A percentile compares a stretch with the other conserved stretches of the same genome.
Evolutionary conservation across 2,888 invertebrate species (phyloP).

Genomic region (Carpatolechia fugitivella): DNA sequence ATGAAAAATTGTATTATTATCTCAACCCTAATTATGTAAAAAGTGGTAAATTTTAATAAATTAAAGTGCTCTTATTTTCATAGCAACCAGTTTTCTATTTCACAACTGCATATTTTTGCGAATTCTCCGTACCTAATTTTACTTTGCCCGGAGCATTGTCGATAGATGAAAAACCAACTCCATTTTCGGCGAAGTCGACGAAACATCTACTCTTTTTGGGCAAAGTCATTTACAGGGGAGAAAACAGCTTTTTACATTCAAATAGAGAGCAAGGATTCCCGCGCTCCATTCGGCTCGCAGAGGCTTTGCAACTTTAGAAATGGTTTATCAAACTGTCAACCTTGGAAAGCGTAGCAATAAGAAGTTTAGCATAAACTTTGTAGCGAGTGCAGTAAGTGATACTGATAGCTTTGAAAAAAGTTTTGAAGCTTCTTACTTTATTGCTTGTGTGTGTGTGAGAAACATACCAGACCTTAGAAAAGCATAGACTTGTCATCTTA

Average conservation of each 20-base stretch:
- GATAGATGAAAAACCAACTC: conserved; percentile 11
- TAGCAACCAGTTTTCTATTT: not conserved
- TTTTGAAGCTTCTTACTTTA: not conserved
- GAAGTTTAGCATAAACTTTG: conserved; percentile 8
- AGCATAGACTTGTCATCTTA: no score
- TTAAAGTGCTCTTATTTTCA: no score
- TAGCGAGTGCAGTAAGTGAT: conserved; percentile 1
- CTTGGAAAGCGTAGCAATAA: conserved; percentile 11
- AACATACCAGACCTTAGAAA: no score
- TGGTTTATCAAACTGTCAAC: conserved; percentile 18
- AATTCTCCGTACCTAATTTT: not conserved
- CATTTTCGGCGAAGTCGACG: conserved; percentile 8
- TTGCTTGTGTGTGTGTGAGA: no score
- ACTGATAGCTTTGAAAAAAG: not conserved
- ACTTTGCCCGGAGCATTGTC: conserved; percentile 6
- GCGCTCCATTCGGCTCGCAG: not conserved
- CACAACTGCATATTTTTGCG: no score
- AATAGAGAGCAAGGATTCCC: conserved; percentile 9
- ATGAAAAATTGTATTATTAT: no score
- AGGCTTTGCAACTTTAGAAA: conserved; percentile 13
- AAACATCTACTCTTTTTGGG: conserved; percentile 12
- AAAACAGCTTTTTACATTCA: conserved; percentile 16
- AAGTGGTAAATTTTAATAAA: no score
- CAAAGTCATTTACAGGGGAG: conserved; percentile 12
- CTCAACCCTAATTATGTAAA: no score